Conservation (phyloP, 2,113 vertebrate species). For the Coracopsis vasa region DNA sequence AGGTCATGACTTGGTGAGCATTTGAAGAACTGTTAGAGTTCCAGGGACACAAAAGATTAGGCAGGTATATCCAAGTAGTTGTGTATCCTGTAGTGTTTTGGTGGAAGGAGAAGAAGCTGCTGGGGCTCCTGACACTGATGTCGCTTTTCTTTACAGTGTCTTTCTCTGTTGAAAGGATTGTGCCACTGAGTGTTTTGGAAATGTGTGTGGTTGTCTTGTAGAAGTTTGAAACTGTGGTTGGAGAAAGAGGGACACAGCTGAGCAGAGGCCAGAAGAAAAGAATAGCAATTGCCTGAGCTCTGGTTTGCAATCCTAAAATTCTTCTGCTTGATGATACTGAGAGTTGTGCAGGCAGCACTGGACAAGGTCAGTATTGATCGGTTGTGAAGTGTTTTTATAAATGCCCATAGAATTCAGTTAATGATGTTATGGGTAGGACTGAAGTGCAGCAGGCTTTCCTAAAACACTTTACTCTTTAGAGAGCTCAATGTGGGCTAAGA, state of each 20-base stretch:
- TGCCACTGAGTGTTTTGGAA: neutral
- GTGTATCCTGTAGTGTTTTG: neutral
- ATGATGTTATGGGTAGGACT: too few relatives aligned
- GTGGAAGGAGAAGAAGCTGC: neutral
- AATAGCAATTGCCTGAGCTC: constrained; percentile 90
- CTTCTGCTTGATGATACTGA: constrained; percentile 87
- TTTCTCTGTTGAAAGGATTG: neutral
- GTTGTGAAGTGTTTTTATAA: neutral
- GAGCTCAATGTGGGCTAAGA: neutral
- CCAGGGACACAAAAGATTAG: neutral
- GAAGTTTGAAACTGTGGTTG: constrained; percentile 92
- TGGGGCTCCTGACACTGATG: fast-evolving
- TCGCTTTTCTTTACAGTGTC: neutral
- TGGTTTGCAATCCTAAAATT: constrained; percentile 85
- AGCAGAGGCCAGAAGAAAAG: constrained; percentile 96
- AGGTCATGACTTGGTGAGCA: neutral
- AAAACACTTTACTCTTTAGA: neutral
- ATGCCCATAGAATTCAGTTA: neutral
- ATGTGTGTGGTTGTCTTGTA: constrained; percentile 45
- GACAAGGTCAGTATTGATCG: constrained; percentile 78
- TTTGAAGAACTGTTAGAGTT: neutral
- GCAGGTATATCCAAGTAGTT: neutral
- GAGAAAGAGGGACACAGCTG: constrained; percentile 91
- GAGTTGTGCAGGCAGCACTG: constrained; percentile 83
- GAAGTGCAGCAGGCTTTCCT: neutral